Base-by-base conservation (phyloP, 2,888 invertebrate genomes). In the Sinodicranocentrus sp. region DNA sequence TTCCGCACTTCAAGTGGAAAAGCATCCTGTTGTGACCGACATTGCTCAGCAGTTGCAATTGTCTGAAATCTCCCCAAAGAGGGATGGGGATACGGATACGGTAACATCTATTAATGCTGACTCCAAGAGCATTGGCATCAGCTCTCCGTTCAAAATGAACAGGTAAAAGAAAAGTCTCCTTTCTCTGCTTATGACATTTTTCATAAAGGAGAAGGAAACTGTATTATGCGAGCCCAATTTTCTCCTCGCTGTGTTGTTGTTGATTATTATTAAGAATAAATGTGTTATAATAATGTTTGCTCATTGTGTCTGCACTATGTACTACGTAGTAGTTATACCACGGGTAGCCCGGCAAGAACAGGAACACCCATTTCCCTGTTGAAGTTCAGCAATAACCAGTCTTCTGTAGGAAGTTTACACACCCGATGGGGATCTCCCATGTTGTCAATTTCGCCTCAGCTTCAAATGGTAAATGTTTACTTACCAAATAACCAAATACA, bases 1-100 rank as follows among this genome's bases (percentile, higher is more conserved):
- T 91, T 97, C 97, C 91, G 97, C 97, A 73, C 93, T 97, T 84
- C 96, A 97, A 92, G 96, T 97, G 88, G 97, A 97, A 91, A 97
- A 97, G 91, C 95, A 96, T 92, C 96, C 96, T 71, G 94, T 96
- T 86, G 95, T 95, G 54, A 95, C 95, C 26, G 89, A 89, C 48
- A 72, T 89, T 23, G 87, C 87, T 8, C 77, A 67, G 65, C 87
- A 87, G 67, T 43, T 88, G 39, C 86, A 88, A 43, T 70, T 87
- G 17, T 84, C 85, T 15, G 78, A 82, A 54, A 84, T 82, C 19
- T 82, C 71, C 28, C 78, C 68, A 19, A 85, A 44, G 25, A 84
- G 73, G 82, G 88, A 88, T 78, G 87, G 85, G 15, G 88, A 88
- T 70, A 87, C 88, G 23, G 88, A 89, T 43, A 88, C 88, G 28